Evolutionary conservation across 1,140 invertebrate species (phyloP).

Genomic region (Drosophila pachea): DNA sequence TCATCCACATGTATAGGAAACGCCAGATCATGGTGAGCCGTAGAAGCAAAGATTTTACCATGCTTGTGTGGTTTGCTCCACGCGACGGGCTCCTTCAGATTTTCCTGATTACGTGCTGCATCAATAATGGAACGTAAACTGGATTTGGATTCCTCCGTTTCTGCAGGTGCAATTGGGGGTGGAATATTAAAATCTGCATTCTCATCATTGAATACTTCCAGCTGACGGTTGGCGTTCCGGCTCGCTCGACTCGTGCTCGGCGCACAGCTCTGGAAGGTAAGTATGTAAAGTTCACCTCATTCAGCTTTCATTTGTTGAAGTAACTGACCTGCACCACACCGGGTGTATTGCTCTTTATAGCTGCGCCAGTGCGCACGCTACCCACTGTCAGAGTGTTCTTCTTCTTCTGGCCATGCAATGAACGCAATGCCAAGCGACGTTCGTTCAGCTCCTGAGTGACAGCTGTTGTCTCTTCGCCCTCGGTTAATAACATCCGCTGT

Average conservation of each 20-base stretch:
- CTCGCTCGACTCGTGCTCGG: conserved; percentile 40
- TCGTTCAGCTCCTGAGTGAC: conserved; percentile 82
- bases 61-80: conserved; percentile 80
- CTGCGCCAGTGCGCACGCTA: conserved; percentile 79
- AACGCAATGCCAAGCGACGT: conserved; percentile 84
- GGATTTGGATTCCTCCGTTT: conserved; percentile 26
- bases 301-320: neutral
- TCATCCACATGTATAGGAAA: conserved; percentile 75
- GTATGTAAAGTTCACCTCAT: neutral
- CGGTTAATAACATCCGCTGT: conserved; percentile 82
- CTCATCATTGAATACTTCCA: conserved; percentile 72
- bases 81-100: conserved; percentile 82
- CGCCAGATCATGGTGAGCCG: conserved; percentile 36
- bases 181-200: conserved; percentile 51
- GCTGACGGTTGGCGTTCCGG: conserved; percentile 44
- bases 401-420: conserved; percentile 78
- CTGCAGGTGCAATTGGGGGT: neutral
- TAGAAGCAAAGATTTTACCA: conserved; percentile 48
- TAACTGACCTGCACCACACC: conserved; percentile 61
- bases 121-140: conserved; percentile 80
- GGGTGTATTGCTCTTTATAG: conserved; percentile 59
- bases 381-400: conserved; percentile 82
- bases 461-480: conserved; percentile 81
- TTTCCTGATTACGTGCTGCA: conserved; percentile 80
- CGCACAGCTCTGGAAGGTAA: conserved; percentile 36